Percentiles rank a stretch among this genome's conserved stretches.
These are phyloP conservation scores for Gasterosteus aculeatus DNA, from an alignment of 2,113 vertebrate species.

Conservation along the genomic window DNA sequence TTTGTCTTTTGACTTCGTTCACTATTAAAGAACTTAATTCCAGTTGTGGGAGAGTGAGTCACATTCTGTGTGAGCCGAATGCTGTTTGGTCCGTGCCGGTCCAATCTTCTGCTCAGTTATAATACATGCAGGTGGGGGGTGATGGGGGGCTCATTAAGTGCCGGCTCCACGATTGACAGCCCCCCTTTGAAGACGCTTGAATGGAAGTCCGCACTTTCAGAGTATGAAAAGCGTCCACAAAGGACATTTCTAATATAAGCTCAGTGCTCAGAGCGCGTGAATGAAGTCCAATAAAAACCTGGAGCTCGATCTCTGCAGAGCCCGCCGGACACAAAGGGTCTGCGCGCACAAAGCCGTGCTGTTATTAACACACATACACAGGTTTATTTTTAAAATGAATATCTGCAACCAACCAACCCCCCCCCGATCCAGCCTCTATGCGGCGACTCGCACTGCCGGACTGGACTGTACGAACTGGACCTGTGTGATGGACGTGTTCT, in stretches of 20 bases:
- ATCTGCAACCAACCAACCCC: conserved; percentile 34
- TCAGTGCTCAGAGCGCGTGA: conserved; percentile 33
- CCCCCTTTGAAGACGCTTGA: conserved; percentile 31
- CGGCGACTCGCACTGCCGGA: conserved; percentile 26
- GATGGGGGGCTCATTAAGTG: not conserved
- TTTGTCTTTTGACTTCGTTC: not conserved
- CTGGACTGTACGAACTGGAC: conserved; percentile 64
- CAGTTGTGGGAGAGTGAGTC: not conserved
- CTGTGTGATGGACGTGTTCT: conserved; percentile 34
- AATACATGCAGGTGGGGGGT: conserved; percentile 3
- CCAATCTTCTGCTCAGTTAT: conserved; percentile 20
- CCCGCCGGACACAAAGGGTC: conserved; percentile 45
- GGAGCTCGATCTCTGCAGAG: no score
- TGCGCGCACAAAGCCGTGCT: conserved; percentile 9
- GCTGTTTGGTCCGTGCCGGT: not conserved
- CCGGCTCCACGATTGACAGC: conserved; percentile 32
- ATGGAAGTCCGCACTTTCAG: conserved; percentile 41
- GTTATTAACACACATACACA: conserved; percentile 43
- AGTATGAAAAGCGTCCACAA: conserved; percentile 30
- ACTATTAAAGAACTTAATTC: not conserved
- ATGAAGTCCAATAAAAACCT: no score
- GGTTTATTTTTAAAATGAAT: conserved; percentile 50
- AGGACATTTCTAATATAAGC: conserved; percentile 21
- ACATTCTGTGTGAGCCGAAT: conserved; percentile 8
- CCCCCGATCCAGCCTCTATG: conserved; percentile 43